Conservation (phyloP, 1,140 invertebrate genomes). For the Contarinia nasturtii region DNA sequence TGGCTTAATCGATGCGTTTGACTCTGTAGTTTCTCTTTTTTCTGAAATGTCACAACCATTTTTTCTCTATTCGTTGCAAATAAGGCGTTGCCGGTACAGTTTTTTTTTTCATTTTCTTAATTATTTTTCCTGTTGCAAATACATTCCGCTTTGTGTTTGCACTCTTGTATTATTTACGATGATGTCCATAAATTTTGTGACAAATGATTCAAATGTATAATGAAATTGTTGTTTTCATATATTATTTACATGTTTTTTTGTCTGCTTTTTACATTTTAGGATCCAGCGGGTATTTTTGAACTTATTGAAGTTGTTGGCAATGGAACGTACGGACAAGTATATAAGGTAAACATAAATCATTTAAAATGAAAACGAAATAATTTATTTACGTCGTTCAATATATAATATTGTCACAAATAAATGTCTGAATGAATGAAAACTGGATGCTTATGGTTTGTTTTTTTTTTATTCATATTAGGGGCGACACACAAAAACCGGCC, state of each 20-base stretch:
- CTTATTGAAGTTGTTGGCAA: slow-evolving; percentile 99
- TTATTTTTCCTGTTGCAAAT: slow-evolving; percentile 11
- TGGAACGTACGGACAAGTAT: slow-evolving; percentile 99
- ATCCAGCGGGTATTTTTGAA: slow-evolving; percentile 99
- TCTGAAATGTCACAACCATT: no score
- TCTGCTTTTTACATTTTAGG: slow-evolving; percentile 40
- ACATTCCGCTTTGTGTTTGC: no score
- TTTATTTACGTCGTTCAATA: not conserved
- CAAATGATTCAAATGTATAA: no score
- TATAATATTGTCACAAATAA: no score
- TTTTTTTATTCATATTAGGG: slow-evolving; percentile 45
- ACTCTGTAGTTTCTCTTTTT: no score
- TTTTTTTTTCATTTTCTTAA: slow-evolving; percentile 12
- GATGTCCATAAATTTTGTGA: no score
- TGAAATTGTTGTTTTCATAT: no score
- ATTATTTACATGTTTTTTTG: no score
- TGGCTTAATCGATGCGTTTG: no score
- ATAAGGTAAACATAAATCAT: slow-evolving; percentile 58
- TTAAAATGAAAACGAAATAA: not conserved
- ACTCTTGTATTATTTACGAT: no score
- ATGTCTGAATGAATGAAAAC: no score
- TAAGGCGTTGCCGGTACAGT: slow-evolving; percentile 5
- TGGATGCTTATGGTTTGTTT: not conserved
- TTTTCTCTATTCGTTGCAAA: no score
- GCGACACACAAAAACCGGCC: slow-evolving; percentile 97